These are phyloP conservation scores for Zaprionus obscuricornis DNA, from an alignment of 2,888 invertebrate species.

Conservation along the genomic window DNA sequence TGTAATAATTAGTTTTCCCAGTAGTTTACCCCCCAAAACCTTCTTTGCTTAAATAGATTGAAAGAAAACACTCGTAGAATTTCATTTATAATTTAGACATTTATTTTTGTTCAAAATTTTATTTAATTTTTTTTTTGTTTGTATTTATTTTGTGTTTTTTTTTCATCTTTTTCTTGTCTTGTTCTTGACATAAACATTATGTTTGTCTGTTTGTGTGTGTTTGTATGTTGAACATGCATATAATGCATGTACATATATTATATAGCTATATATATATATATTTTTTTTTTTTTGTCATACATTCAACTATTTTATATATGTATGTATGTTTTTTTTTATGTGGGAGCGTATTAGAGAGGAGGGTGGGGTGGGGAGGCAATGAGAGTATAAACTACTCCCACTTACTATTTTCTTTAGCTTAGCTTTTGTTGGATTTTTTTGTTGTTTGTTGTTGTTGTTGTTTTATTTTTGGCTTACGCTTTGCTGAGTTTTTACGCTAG, in stretches of 20 bases:
- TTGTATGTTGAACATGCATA: too few relatives aligned
- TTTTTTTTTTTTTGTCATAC: too few relatives aligned
- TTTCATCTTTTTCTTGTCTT: constrained; percentile 47
- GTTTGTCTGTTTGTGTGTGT: too few relatives aligned
- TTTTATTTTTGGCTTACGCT: constrained; percentile 68
- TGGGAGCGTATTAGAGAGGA: neutral
- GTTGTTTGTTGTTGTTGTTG: neutral
- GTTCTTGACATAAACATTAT: constrained; percentile 28
- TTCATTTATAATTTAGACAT: constrained; percentile 73
- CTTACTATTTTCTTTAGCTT: constrained; percentile 51
- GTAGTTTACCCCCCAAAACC: neutral
- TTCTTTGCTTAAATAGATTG: constrained; percentile 1
- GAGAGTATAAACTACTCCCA: constrained; percentile 33
- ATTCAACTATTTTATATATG: constrained; percentile 11
- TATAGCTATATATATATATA: constrained; percentile 13
- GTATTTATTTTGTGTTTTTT: constrained; percentile 36
- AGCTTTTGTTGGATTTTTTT: constrained; percentile 47
- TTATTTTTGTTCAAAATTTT: constrained; percentile 48
- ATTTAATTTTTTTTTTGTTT: constrained; percentile 38
- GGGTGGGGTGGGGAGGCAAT: neutral
- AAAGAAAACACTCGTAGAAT: constrained; percentile 26
- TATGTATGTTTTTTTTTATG: neutral
- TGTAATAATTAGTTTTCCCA: too few relatives aligned
- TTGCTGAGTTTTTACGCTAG: constrained; percentile 68
- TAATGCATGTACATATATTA: constrained; percentile 16